phyloP scores from a whole-genome alignment of 2,888 invertebrate genomes.

The Bruchidius siliquastri region DNA sequence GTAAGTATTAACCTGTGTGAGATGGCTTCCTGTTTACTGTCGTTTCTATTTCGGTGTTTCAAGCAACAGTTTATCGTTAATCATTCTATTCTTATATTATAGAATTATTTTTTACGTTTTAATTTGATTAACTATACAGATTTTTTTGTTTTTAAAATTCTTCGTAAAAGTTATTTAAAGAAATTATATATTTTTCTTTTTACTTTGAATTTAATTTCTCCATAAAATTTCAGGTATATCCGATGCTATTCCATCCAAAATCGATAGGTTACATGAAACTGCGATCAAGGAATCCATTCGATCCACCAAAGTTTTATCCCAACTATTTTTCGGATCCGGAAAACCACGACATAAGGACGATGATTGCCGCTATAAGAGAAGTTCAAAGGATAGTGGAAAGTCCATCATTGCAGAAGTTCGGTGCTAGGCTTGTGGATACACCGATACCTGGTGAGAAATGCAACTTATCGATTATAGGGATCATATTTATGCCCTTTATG shows the following conservation, averaged over 20 bases:
- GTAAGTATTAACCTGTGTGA: too few relatives aligned
- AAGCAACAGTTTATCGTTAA: too few relatives aligned
- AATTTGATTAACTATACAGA: too few relatives aligned
- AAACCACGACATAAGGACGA: constrained; percentile 46
- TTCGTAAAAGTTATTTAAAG: too few relatives aligned
- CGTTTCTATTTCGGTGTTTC: too few relatives aligned
- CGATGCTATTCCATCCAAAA: constrained; percentile 67
- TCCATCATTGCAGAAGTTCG: constrained; percentile 45
- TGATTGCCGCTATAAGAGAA: constrained; percentile 46
- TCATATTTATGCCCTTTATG: too few relatives aligned
- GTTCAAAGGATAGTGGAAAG: constrained; percentile 50
- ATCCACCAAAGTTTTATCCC: constrained; percentile 68
- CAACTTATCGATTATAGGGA: too few relatives aligned
- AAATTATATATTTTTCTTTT: constrained; percentile 32
- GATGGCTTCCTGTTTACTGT: too few relatives aligned
- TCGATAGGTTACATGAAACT: constrained; percentile 64
- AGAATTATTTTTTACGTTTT: too few relatives aligned
- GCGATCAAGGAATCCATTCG: constrained; percentile 64
- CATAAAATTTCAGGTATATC: constrained; percentile 57
- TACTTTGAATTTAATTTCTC: constrained; percentile 64
- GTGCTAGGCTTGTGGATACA: constrained; percentile 15
- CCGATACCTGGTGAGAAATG: constrained; percentile 21
- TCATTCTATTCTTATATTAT: too few relatives aligned
- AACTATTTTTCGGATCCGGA: constrained; percentile 70
- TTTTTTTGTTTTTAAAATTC: too few relatives aligned